Conservation (phyloP, 2,888 invertebrate genomes). For the Capitulum mitella region DNA sequence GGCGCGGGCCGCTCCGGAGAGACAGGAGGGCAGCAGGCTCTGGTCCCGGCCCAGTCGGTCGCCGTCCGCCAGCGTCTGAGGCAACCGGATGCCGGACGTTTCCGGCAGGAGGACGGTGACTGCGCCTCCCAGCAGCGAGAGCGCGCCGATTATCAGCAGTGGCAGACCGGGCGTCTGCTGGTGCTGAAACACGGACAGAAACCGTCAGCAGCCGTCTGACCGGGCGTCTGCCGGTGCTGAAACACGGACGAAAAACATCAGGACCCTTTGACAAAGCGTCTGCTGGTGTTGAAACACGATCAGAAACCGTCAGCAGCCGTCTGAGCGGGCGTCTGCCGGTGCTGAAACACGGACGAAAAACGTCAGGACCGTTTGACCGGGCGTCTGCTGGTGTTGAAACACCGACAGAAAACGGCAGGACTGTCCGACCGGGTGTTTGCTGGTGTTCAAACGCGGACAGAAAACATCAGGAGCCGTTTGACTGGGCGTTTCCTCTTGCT, state of each 20-base stretch:
- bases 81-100: conserved; percentile 30
- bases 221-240: not conserved
- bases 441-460: too few species aligned
- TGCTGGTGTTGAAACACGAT: too few species aligned
- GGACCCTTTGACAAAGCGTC: too few species aligned
- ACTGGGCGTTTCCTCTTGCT: not conserved
- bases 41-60: conserved; percentile 10
- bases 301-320: conserved; percentile 33
- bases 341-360: too few species aligned
- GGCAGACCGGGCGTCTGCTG: conserved; percentile 25
- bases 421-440: too few species aligned
- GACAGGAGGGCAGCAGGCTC: not conserved
- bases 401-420: too few species aligned
- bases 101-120: conserved; percentile 33
- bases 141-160: conserved; percentile 31
- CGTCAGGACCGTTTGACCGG: too few species aligned
- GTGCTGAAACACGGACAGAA: too few species aligned
- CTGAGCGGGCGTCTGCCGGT: not conserved
- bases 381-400: not conserved
- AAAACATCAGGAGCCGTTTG: conserved; percentile 32
- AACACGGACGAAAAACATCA: too few species aligned
- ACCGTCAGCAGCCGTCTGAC: too few species aligned
- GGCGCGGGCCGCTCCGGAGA: not conserved
- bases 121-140: conserved; percentile 27
- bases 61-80: conserved; percentile 32